phyloP scores from a whole-genome alignment of 2,113 vertebrate genomes.

The Phocoena sinus region DNA sequence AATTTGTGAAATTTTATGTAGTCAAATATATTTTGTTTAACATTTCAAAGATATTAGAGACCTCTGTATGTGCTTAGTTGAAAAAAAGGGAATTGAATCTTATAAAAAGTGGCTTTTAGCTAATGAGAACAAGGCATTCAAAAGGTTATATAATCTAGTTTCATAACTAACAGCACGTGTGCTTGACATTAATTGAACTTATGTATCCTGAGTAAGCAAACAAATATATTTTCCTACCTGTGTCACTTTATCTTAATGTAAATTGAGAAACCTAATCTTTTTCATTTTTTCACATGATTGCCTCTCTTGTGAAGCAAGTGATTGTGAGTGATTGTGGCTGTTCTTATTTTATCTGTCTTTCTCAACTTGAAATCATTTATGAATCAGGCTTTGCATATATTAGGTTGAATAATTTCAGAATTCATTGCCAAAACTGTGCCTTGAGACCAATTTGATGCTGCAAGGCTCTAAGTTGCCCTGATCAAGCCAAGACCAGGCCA shows the following conservation, averaged over 20 bases:
- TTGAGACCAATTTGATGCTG: not conserved
- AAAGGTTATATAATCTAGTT: conserved; percentile 63
- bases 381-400: not conserved
- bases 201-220: conserved; percentile 51
- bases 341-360: conserved; percentile 13
- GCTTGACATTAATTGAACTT: conserved; percentile 45
- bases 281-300: conserved; percentile 34
- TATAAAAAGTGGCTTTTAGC: conserved; percentile 30
- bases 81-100: not conserved
- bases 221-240: conserved; percentile 52
- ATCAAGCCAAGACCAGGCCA: not conserved
- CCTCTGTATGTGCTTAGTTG: not conserved
- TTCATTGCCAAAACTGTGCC: conserved; percentile 10
- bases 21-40: conserved; percentile 33
- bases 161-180: conserved; percentile 18
- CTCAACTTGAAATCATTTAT: conserved; percentile 46
- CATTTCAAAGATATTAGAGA: conserved; percentile 22
- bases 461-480: not conserved
- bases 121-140: conserved; percentile 38
- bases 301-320: not conserved
- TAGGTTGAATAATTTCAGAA: conserved; percentile 13
- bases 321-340: not conserved
- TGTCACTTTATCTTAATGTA: conserved; percentile 56
- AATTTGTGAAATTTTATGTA: conserved; percentile 38
- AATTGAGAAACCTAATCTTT: conserved; percentile 65